Percentiles rank a stretch among this genome's conserved stretches.
Conservation (phyloP, 2,888 invertebrate genomes). For the Drosophila percnosoma region DNA sequence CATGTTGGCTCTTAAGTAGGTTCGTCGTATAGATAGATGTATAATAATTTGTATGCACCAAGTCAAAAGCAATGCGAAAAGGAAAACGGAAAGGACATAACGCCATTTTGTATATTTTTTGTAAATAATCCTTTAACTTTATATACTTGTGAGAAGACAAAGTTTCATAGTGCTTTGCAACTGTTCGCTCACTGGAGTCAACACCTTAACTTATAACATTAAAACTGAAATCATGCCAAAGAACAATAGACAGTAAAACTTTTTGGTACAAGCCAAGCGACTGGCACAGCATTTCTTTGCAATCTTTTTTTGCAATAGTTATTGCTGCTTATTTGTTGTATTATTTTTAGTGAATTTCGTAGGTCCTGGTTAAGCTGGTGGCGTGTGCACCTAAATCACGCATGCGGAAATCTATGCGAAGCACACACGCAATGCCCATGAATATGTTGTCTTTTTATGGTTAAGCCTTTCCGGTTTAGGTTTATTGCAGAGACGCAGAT, state of each 20-base stretch:
- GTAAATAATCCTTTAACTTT: background rate
- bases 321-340: slow-evolving; percentile 20
- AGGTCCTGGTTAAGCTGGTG: slow-evolving; percentile 11
- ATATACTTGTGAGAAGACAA: background rate
- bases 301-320: background rate
- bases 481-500: background rate
- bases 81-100: too few relatives aligned
- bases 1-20: slow-evolving; percentile 2
- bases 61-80: background rate
- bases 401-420: slow-evolving; percentile 11
- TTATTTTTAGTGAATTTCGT: slow-evolving; percentile 19
- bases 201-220: slow-evolving; percentile 13
- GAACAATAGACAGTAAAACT: slow-evolving; percentile 25
- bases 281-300: slow-evolving; percentile 32
- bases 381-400: slow-evolving; percentile 55
- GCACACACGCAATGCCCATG: slow-evolving; percentile 32
- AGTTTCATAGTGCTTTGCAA: background rate
- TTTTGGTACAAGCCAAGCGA: slow-evolving; percentile 20
- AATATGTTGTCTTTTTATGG: background rate
- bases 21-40: background rate
- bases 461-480: background rate
- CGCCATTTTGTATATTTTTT: background rate
- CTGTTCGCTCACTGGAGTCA: background rate
- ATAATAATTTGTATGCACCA: background rate
- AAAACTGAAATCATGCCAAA: slow-evolving; percentile 39